Evolutionary conservation across 2,113 vertebrate genomes (phyloP).

Genomic region (Illadopsis cleaveri): DNA sequence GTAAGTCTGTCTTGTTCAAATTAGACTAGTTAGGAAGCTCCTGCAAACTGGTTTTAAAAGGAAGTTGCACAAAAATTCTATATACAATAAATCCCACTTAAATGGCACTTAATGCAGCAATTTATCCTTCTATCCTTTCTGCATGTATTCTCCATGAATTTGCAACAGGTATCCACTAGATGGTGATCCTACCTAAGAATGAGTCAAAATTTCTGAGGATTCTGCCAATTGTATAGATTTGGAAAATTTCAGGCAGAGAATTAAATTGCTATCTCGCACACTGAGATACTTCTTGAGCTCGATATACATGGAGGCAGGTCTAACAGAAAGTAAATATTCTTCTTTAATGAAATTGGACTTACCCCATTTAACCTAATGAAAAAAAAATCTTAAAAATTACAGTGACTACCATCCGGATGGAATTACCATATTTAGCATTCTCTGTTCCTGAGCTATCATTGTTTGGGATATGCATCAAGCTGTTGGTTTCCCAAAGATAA

Average conservation of each 20-base stretch:
- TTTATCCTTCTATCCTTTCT: neutral
- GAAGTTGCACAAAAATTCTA: neutral
- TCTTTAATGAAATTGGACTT: neutral
- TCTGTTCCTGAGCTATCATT: neutral
- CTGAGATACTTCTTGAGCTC: neutral
- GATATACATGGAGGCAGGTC: neutral
- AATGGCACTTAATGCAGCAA: neutral
- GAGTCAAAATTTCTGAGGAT: neutral
- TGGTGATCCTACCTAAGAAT: conserved; percentile 3
- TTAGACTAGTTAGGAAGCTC: neutral
- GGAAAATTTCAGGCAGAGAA: neutral
- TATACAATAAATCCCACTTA: neutral
- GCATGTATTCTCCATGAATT: neutral
- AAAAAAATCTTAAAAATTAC: neutral
- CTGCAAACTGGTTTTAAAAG: neutral
- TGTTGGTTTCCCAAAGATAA: neutral
- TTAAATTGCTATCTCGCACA: neutral
- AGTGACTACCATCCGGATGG: neutral
- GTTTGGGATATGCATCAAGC: neutral
- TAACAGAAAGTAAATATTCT: neutral
- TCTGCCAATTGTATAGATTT: neutral
- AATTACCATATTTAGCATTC: neutral
- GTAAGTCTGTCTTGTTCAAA: neutral
- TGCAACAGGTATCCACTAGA: conserved; percentile 25
- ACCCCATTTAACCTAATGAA: neutral